phyloP scores from a whole-genome alignment of 1,140 invertebrate species.

The Parapsyche elsis region DNA sequence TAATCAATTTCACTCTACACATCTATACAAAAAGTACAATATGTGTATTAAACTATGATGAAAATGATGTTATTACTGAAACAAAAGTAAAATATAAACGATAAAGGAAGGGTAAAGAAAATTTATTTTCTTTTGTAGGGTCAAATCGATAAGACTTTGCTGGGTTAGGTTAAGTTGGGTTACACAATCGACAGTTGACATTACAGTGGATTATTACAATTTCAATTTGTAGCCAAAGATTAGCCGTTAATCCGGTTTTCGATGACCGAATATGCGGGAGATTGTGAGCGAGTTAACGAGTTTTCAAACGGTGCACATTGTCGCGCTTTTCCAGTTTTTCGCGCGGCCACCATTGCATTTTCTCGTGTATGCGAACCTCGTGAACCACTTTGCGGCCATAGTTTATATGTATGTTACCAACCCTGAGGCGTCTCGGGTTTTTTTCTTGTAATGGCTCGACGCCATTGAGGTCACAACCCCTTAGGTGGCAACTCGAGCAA shows the following conservation, averaged over 20 bases:
- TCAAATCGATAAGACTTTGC: not conserved
- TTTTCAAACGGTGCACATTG: not conserved
- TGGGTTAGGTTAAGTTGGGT: not conserved
- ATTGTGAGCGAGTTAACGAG: too few species aligned
- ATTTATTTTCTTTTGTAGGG: not conserved
- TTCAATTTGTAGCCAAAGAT: not conserved
- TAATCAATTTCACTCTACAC: too few species aligned
- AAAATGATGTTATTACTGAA: too few species aligned
- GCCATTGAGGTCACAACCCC: constrained; percentile 5
- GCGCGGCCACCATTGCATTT: not conserved
- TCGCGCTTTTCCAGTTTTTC: not conserved
- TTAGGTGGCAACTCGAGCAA: constrained; percentile 8
- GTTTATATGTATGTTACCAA: constrained; percentile 5
- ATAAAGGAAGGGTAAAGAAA: not conserved
- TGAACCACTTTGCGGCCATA: constrained; percentile 3
- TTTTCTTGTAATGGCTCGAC: constrained; percentile 26
- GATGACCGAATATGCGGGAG: too few species aligned
- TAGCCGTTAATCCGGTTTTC: too few species aligned
- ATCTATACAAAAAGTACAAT: too few species aligned
- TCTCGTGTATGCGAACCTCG: not conserved
- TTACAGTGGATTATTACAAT: not conserved
- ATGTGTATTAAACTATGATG: too few species aligned
- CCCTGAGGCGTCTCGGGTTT: constrained; percentile 5
- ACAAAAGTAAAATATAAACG: too few species aligned
- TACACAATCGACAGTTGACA: not conserved